Conservation (phyloP, 53 echinoderm and acorn worm genomes). For the Paracentrotus lividus region DNA sequence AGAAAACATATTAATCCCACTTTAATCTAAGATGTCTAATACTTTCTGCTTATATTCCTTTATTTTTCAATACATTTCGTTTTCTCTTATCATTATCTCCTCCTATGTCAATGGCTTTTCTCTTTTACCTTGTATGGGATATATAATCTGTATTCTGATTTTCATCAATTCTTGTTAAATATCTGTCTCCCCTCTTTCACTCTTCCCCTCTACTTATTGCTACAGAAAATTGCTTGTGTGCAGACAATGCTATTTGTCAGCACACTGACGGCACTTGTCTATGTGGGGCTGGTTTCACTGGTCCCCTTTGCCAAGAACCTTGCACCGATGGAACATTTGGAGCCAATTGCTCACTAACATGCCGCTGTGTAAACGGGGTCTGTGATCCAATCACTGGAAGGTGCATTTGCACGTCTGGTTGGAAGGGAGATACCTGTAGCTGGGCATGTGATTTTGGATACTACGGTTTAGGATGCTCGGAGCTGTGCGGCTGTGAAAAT, state of each 20-base stretch:
- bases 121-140: too few relatives aligned
- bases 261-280: conserved; percentile 82
- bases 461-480: conserved; percentile 84
- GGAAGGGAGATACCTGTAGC: conserved; percentile 78
- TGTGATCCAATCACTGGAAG: conserved; percentile 88
- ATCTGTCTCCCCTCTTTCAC: too few relatives aligned
- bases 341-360: conserved; percentile 74
- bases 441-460: conserved; percentile 81
- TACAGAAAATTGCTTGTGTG: conserved; percentile 79
- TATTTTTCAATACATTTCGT: too few relatives aligned
- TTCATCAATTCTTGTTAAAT: too few relatives aligned
- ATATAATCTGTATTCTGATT: too few relatives aligned
- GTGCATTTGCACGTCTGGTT: conserved; percentile 88
- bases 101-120: too few relatives aligned
- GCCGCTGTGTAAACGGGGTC: conserved; percentile 85
- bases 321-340: conserved; percentile 88
- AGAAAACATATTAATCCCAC: too few relatives aligned
- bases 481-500: conserved; percentile 76
- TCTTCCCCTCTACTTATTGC: not conserved
- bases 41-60: too few relatives aligned
- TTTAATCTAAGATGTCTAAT: too few relatives aligned
- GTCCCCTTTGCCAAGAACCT: conserved; percentile 78
- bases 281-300: conserved; percentile 87
- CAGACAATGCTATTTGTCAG: conserved; percentile 83
- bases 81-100: too few relatives aligned